Evolutionary conservation across 30 jellyfish, hydroid and myxozoan species (phyloP), one percentile per base, ranked within the genome.

Genomic region (Aurelia sp.): DNA sequence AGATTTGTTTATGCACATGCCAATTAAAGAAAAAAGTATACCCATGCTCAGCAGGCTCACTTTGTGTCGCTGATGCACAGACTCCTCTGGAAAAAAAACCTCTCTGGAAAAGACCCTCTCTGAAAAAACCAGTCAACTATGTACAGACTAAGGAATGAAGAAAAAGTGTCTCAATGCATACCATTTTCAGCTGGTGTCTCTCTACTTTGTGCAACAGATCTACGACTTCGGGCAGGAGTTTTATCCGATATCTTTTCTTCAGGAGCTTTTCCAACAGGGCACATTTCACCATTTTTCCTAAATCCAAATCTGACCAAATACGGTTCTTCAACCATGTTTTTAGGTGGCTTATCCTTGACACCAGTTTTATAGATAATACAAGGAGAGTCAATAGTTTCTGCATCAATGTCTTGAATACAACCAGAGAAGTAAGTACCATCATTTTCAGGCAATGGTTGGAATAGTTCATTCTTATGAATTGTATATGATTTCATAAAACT

Each of bases 331-430:
- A 33, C 66, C 17, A 71, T 37, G 58, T 41, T 73, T 11, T 30
- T 66, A 1, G 86, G 75, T 5, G 57, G 64, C 20, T 59, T 63
- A 13, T 61, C 47, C 8, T 60, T 58, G n/a, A 19, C 58, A 33
- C 35, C 73, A 31, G 71, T 18, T 48, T 16, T 51, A 17, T 40
- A n/a, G 27, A 71, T 73, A 19, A 62, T 15, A 66, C 79, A 53
- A 8, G 18, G n/a, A 44, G 86, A 71, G 2, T 69, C 85, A 9
- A 92, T 79, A 11, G 98, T 87, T 70, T 92, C 98, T 3, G 98
- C 98, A 87, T 92, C 98, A 72, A 92, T 81, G n/a, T 79, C 97
- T 59, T 92, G 96, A 23, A 77, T 27, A 6, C 51, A 41, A 23
- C 70, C 52, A 30, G 60, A 16, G 22, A 20, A 68, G 30, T 44